Evolutionary conservation across 2,797 vertebrate species (phyloP), one percentile per base, ranked within the genome.

Genomic region (Crax fasciolata): DNA sequence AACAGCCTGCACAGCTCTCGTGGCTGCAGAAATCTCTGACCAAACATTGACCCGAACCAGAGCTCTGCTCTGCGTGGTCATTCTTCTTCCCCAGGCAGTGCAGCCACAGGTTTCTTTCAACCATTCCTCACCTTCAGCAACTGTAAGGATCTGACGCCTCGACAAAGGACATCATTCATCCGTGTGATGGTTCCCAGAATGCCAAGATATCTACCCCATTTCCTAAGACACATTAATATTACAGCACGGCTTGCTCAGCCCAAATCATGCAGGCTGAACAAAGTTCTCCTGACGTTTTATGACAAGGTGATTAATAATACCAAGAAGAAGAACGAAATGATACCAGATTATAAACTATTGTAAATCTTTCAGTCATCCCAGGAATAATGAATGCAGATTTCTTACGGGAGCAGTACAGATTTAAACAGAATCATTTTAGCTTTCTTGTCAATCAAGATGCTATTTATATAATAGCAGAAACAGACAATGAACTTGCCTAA

Each of bases 241-340:
- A 78, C 94, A 95, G 80, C 48, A 87, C 51, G 66, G 82, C 77
- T 91, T 90, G 93, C 89, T 89, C 87, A 94, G 89, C 76, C 92
- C 89, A 94, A 95, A 84, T 84, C 96, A 95, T 39, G 63, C 44
- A 61, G 91, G 80, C 85, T 84, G 94, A 96, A 96, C 93, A 88
- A 95, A 97, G 77, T 90, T 95, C 94, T 95, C 91, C 83, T 91
- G 95, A 94, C 63, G 2, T 84, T 94, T 94, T 87, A 88, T 91
- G 93, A 94, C 94, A 96, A 93, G 80, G 94, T 95, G 94, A 97
- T 97, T 96, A 97, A 97, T 96, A 95, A 95, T 54, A 94, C 67
- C 87, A 41, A 90, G 83, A 91, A 93, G 91, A 95, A 97, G 94
- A 95, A 96, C 93, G 89, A 96, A 96, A 96, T 84, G 67, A 94